Conservation (phyloP, 2,888 invertebrate species). For the Drosophila anomalata region DNA sequence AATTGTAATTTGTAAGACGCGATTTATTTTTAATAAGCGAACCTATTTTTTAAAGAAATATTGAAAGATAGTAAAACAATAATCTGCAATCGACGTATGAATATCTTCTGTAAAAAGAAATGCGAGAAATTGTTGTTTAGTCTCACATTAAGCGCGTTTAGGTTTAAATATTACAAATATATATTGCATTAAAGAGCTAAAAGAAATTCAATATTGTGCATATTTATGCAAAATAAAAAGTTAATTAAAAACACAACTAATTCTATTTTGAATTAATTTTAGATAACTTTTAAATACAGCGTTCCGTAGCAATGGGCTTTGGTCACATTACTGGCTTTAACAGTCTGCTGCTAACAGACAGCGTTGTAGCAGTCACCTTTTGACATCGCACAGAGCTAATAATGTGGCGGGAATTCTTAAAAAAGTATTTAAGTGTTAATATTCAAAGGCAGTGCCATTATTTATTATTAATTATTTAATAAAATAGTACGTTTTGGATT, state of each 20-base stretch:
- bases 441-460: neutral
- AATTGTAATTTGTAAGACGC: conserved; percentile 32
- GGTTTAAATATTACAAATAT: conserved; percentile 48
- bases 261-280: conserved; percentile 48
- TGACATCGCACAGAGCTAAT: neutral
- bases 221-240: conserved; percentile 67
- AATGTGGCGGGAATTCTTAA: neutral
- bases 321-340: neutral
- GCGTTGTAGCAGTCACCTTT: neutral
- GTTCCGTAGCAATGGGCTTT: neutral
- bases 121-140: conserved; percentile 50
- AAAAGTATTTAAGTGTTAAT: neutral
- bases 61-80: conserved; percentile 34
- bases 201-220: conserved; percentile 59
- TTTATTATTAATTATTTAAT: too few relatives aligned
- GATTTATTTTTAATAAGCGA: conserved; percentile 43
- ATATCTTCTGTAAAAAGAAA: conserved; percentile 44
- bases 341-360: neutral
- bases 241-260: conserved; percentile 49
- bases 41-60: conserved; percentile 38
- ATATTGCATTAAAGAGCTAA: conserved; percentile 41
- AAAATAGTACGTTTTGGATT: too few relatives aligned
- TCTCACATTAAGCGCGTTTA: conserved; percentile 63
- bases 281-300: neutral
- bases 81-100: conserved; percentile 34